Base-by-base conservation (phyloP, 2,113 vertebrate species). In the Eurypyga helias region DNA sequence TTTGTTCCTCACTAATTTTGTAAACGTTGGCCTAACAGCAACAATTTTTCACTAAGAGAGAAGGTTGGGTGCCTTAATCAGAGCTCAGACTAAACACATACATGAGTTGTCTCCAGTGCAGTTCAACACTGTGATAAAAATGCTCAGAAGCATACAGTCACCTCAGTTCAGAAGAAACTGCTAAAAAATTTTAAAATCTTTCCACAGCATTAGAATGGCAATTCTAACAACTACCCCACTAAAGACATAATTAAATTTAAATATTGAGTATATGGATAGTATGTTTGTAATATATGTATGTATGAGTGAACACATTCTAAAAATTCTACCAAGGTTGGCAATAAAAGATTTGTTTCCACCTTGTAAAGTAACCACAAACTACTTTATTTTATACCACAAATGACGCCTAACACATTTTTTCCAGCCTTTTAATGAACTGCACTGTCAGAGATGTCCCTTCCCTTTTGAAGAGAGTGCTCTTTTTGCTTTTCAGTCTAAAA, bases 401-500 rank as follows among this genome's bases (percentile, higher is more conserved):
- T 87, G 38, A 51, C 38, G 7, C 10, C 54, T 90, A 46, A 52
- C 16, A 48, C 46, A 36, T 82, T 95, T 82, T 84, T 79, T 45
- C 46, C 57, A 87, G 17, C 23, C 20, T 83, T 93, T 90, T 95
- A 95, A 93, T 69, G 60, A 93, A 69, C 70, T 64, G 12, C 0
- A 4, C 49, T 89, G 51, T 91, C 55, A 90, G 45, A 94, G 43
- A 89, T 60, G 4, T 57, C 67, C 64, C 46, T 72, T 96, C 77
- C 31, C 23, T 38, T 87, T 89, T 58, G 52, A 86, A 96, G 45
- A 78, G 4, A 70, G 34, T 41, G 71, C 8, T 73, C n/a, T 57
- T 95, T 93, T 92, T 93, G 51, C 75, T 95, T 94, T 94, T 89
- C 66, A 70, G 58, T 65, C 41, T 72, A 89, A 96, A 96, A 60